Base-by-base conservation (phyloP, 2,113 vertebrate species). In the Cryptomyrus ogoouensis region DNA sequence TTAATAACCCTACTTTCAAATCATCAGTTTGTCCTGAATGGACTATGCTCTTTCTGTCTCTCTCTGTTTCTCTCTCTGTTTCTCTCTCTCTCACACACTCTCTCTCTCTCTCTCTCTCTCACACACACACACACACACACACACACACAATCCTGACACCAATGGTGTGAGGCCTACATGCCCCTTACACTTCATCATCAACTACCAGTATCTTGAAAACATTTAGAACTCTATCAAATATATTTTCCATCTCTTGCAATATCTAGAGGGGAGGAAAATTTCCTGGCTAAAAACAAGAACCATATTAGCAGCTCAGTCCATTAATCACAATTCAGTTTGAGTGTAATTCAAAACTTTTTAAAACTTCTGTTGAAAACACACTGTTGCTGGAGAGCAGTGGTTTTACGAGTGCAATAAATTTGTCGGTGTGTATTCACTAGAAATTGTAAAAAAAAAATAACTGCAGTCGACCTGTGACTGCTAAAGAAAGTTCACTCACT, bases 261-360 rank as follows among this genome's bases (percentile, higher is more conserved):
- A 87, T 31, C 47, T 27, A 35, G 50, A 39, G 87, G 53, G 31
- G 53, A 88, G 87, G 53, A 62, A 88, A 58, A 39, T 88, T 88
- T 58, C 17, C 53, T 88, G 17, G n/a, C 53, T 62, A 21, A 88
- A 56, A 87, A 87, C 49, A 52, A 35, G 6, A 88, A 88, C 27
- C 35, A 56, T 58, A 88, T 88, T 88, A 88, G n/a, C 35, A 88
- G n/a, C 35, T 35, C 87, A 58, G 87, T 50, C 53, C 87, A 88
- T 88, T 58, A 58, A 88, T 88, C 87, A 88, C 87, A 88, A 88
- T 62, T 88, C 35, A 39, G 87, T 58, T 62, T 87, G 85, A 87
- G 49, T 52, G 85, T 87, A 52, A 88, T 58, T 88, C 87, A 88
- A 88, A 56, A 88, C 49, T 58, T 58, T 88, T 58, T 58, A 58